Conservation (phyloP, 2,113 vertebrate species). For the Orthonyx spaldingii region DNA sequence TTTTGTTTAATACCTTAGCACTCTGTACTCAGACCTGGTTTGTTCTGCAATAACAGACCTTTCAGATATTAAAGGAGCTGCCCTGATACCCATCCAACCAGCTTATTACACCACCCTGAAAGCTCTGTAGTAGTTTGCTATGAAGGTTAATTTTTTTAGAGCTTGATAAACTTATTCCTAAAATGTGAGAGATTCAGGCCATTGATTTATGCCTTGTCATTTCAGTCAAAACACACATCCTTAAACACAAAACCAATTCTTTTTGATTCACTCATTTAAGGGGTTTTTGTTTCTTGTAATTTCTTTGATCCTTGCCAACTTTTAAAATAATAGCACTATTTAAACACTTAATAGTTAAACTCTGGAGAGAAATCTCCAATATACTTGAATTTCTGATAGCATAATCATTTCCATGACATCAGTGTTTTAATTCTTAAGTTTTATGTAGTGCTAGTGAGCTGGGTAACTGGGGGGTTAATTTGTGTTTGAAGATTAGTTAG, state of each 20-base stretch:
- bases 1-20: not conserved
- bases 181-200: not conserved
- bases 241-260: not conserved
- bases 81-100: not conserved
- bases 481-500: not conserved
- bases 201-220: not conserved
- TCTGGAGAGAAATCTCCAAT: not conserved
- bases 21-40: rapidly evolving
- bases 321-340: not conserved
- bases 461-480: not conserved
- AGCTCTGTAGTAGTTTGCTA: not conserved
- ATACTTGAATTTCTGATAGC: not conserved
- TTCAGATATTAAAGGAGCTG: not conserved
- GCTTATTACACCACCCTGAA: not conserved
- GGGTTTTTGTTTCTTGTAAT: not conserved
- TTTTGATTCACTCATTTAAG: not conserved
- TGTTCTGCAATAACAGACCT: not conserved
- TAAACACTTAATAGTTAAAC: not conserved
- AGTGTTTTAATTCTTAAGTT: not conserved
- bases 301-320: not conserved
- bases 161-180: not conserved
- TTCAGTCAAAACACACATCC: not conserved
- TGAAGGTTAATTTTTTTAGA: not conserved
- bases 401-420: not conserved
- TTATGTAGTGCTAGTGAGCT: not conserved